A percentile compares a stretch with the other conserved stretches of the same genome.
phyloP scores from a whole-genome alignment of 2,797 vertebrate species.

The Smutsia temminckii region DNA sequence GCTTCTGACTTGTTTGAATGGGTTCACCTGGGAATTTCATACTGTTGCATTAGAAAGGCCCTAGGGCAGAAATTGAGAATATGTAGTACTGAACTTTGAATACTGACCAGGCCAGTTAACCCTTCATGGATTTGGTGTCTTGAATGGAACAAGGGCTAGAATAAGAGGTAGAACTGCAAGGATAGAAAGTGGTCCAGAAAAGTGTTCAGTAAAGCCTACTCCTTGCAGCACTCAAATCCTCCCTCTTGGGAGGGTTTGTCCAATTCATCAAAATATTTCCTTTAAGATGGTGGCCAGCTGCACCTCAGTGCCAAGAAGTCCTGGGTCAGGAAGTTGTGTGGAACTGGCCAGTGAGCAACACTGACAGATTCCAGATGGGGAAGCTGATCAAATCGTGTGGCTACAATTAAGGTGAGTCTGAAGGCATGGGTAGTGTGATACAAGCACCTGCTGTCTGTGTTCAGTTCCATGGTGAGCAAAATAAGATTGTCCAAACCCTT shows the following conservation, averaged over 20 bases:
- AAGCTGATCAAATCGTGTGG: background rate
- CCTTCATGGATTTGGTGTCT: background rate
- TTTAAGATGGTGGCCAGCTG: background rate
- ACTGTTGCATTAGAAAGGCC: background rate
- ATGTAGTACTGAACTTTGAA: background rate
- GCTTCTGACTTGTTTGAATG: background rate
- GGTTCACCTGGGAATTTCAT: background rate
- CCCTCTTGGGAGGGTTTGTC: background rate
- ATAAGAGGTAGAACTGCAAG: background rate
- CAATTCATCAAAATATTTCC: background rate
- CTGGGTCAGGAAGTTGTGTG: background rate
- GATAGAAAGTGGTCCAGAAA: background rate
- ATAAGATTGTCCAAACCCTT: background rate
- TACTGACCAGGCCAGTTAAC: background rate
- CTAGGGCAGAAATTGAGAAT: background rate
- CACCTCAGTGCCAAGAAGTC: background rate
- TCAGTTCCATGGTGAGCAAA: background rate
- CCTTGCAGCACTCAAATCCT: background rate
- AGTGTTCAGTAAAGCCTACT: background rate
- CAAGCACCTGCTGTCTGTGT: background rate
- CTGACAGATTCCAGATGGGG: background rate
- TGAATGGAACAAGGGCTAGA: background rate
- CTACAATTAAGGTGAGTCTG: background rate
- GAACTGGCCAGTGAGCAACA: background rate
- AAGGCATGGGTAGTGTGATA: background rate